Evolutionary conservation across 2,888 invertebrate genomes (phyloP).

Genomic region (Cylloceria caligata): DNA sequence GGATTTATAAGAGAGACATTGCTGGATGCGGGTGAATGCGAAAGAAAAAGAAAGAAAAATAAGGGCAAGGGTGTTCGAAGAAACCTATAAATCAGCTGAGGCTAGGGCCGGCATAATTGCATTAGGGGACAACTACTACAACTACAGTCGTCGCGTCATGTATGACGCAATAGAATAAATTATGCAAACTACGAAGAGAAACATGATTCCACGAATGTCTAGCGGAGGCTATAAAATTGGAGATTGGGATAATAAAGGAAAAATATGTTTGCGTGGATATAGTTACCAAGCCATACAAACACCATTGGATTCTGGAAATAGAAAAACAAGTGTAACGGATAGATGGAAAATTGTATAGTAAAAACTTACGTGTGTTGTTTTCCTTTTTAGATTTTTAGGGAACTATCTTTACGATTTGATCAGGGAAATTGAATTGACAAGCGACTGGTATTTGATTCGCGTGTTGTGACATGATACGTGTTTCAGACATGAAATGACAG

Average conservation of each 20-base stretch:
- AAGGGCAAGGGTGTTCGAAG: not conserved
- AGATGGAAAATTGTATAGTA: too few species aligned
- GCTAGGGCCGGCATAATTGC: conserved; percentile 12
- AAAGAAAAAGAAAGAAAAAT: not conserved
- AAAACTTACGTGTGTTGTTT: too few species aligned
- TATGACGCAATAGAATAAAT: conserved; percentile 50
- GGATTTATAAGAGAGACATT: not conserved
- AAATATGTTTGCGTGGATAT: not conserved
- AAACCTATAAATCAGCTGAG: conserved; percentile 22
- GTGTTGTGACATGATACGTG: too few species aligned
- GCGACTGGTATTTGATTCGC: too few species aligned
- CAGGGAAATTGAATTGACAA: too few species aligned
- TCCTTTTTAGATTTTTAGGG: too few species aligned
- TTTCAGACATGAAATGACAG: too few species aligned
- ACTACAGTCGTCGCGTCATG: not conserved
- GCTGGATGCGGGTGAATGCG: too few species aligned
- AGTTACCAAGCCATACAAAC: not conserved
- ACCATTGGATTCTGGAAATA: not conserved
- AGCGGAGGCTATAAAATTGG: conserved; percentile 8
- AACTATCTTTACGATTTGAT: too few species aligned
- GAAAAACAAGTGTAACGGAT: not conserved
- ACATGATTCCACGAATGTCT: conserved; percentile 41
- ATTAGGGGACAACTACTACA: not conserved
- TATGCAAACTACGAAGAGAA: conserved; percentile 24
- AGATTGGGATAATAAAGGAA: conserved; percentile 1